Evolutionary conservation across 2,113 vertebrate genomes (phyloP).

Genomic region (Hemicordylus capensis): DNA sequence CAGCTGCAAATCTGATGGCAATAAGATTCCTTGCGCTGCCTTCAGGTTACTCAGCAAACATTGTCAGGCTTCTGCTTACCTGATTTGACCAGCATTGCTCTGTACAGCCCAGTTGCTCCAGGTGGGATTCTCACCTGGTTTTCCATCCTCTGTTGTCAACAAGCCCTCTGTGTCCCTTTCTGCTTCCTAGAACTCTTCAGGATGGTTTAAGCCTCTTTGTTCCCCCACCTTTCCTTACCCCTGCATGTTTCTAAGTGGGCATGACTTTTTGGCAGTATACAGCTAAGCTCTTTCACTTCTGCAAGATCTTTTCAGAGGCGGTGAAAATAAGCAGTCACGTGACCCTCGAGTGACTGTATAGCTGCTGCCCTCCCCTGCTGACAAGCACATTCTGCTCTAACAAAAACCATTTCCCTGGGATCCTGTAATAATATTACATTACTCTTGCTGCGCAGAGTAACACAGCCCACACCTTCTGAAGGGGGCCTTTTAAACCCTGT

Average conservation of each 20-base stretch:
- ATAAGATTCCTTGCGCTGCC: neutral
- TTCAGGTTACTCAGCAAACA: neutral
- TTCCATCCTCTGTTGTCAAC: conserved; percentile 76
- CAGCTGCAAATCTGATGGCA: neutral
- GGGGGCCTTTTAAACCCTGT: neutral
- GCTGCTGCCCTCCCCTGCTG: conserved; percentile 41
- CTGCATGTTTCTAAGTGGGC: conserved; percentile 3
- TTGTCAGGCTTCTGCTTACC: conserved; percentile 73
- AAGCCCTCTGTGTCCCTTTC: neutral
- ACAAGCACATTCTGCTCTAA: conserved; percentile 21
- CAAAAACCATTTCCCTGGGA: neutral
- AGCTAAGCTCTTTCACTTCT: conserved; percentile 24
- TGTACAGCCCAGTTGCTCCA: conserved; percentile 74
- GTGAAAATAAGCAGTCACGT: conserved; percentile 65
- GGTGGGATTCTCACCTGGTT: conserved; percentile 67
- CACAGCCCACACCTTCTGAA: neutral
- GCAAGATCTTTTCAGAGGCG: conserved; percentile 53
- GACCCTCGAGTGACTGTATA: conserved; percentile 35
- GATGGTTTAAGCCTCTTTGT: conserved; percentile 10
- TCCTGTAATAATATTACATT: conserved; percentile 6
- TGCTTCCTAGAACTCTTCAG: neutral
- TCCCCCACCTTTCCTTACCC: neutral
- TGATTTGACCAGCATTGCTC: conserved; percentile 81
- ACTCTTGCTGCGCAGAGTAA: neutral
- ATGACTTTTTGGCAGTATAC: conserved; percentile 52